Percentiles rank a stretch among this genome's conserved stretches.
Evolutionary conservation across 2,797 vertebrate species (phyloP).

Genomic region (Novumbra hubbsi): DNA sequence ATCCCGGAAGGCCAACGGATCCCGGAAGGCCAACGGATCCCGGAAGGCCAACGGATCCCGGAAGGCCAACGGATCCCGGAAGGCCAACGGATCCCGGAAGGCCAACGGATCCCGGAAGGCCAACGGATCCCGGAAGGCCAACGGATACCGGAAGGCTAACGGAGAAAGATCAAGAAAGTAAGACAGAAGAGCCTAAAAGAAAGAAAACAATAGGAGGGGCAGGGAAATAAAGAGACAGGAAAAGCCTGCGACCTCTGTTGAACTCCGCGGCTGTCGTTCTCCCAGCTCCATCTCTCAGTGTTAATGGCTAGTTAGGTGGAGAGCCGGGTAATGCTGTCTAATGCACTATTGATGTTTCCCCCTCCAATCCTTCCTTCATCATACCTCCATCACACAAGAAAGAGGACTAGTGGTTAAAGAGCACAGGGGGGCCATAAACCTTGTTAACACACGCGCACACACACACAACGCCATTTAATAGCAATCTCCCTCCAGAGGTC

Average conservation of each 20-base stretch:
- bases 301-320: constrained; percentile 59
- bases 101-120: no score
- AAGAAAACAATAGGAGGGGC: not conserved
- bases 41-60: no score
- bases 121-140: no score
- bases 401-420: constrained; percentile 64
- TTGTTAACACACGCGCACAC: constrained; percentile 20
- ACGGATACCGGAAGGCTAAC: not conserved
- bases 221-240: not conserved
- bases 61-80: no score
- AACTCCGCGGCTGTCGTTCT: constrained; percentile 56
- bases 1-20: no score
- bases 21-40: no score
- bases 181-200: no score
- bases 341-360: constrained; percentile 84
- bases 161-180: not conserved
- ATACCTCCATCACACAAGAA: constrained; percentile 55
- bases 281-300: constrained; percentile 70
- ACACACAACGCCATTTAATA: constrained; percentile 41
- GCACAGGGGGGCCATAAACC: constrained; percentile 69
- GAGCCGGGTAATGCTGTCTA: constrained; percentile 72
- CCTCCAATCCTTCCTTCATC: constrained; percentile 72
- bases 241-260: constrained; percentile 63
- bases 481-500: constrained; percentile 57
- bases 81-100: no score